A percentile compares a stretch with the other conserved stretches of the same genome.
Evolutionary conservation across 35 echinoderm and acorn worm genomes (phyloP).

Genomic region (Anneissia japonica): DNA sequence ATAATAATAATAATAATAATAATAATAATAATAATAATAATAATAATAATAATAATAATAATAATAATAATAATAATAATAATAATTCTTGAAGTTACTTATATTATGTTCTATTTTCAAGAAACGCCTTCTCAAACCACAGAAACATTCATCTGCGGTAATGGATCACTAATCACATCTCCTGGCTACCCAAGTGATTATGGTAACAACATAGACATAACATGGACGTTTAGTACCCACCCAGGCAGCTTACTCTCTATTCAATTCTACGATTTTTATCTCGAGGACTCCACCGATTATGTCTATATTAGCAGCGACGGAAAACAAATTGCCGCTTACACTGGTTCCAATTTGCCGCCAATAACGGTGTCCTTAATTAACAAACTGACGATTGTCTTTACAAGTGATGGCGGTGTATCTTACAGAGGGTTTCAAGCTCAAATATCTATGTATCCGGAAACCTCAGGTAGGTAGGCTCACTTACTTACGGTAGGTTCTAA

Average conservation of each 20-base stretch:
- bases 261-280: background rate
- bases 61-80: background rate
- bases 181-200: background rate
- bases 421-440: background rate
- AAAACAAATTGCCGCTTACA: background rate
- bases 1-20: background rate
- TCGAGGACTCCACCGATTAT: background rate
- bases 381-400: background rate
- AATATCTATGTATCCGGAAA: background rate
- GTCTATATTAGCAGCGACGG: background rate
- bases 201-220: background rate
- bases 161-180: background rate
- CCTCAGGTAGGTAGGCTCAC: background rate
- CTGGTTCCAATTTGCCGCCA: background rate
- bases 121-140: background rate
- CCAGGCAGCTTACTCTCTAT: background rate
- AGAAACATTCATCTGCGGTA: background rate
- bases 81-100: background rate
- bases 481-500: no score
- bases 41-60: constrained; percentile 2
- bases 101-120: background rate
- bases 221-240: background rate
- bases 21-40: background rate
- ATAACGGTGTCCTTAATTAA: background rate
- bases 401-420: background rate